Percentiles rank a stretch among this genome's conserved stretches.
These are phyloP conservation scores for Caenorhabditis drosophilae DNA, from an alignment of 2,888 invertebrate genomes.

Conservation along the genomic window DNA sequence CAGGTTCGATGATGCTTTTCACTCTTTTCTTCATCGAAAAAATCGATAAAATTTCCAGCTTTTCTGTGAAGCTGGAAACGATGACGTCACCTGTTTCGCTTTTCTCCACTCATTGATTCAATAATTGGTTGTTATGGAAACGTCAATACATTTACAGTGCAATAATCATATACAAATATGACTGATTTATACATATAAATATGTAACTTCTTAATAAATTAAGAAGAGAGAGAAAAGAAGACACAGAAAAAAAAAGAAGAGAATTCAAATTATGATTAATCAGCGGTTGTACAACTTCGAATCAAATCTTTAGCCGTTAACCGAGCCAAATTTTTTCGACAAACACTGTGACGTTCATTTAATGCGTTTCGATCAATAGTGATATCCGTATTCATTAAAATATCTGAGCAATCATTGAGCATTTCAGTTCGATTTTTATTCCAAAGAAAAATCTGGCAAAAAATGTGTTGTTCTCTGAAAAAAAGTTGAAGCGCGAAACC, in stretches of 20 bases:
- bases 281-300: conserved; percentile 59
- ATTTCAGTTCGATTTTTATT: conserved; percentile 44
- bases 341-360: conserved; percentile 48
- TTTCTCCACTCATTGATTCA: conserved; percentile 58
- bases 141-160: too few species aligned
- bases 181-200: too few species aligned
- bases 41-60: too few species aligned
- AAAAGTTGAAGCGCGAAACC: conserved; percentile 16
- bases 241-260: too few species aligned
- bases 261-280: too few species aligned
- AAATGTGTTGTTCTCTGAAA: too few species aligned
- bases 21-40: too few species aligned
- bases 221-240: too few species aligned
- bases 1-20: too few species aligned
- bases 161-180: too few species aligned
- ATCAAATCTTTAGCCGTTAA: conserved; percentile 51
- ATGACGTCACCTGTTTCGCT: conserved; percentile 59
- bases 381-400: conserved; percentile 51
- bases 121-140: too few species aligned
- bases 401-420: conserved; percentile 46
- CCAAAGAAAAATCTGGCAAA: conserved; percentile 51
- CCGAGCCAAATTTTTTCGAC: conserved; percentile 43
- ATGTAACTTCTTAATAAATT: too few species aligned
- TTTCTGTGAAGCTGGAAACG: conserved; percentile 58
- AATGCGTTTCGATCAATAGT: conserved; percentile 55